Base-by-base conservation (phyloP, 2,888 invertebrate species). In the Xanthia icteritia region DNA sequence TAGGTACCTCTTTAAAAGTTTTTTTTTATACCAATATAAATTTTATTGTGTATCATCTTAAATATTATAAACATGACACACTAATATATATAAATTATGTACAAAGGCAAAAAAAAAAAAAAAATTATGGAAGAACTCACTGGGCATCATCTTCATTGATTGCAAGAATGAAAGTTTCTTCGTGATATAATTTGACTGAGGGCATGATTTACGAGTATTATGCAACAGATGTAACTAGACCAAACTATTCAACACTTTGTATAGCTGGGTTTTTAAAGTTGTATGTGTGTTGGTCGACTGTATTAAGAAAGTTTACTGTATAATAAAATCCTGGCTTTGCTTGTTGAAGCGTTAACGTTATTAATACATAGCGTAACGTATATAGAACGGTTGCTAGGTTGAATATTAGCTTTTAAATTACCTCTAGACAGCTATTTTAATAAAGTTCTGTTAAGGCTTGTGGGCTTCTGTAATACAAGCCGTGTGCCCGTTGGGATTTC, bases 371-470 rank as follows among this genome's bases (percentile, higher is more conserved):
- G 63, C 58, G 54, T 80, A 68, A 76, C 31, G 27, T 58, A 65
- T 58, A 77, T 75, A 77, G 51, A 79, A 70, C 58, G 54, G 70
- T 61, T 76, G 60, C 71, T 71, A 56, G 67, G 63, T 82, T 67
- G 58, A 74, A 81, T 87, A 87, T 86, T 78, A 80, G 76, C 66
- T 74, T 27, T 69, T 58, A 79, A 86, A 78, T 75, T 71, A 72
- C 72, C 60, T 66, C 65, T 51, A 76, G 42, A 48, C 71, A 66
- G 54, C 13, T 54, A 13, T 80, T 75, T 84, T 84, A 80, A 72
- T 82, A 74, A 66, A 39, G 51, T 67, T 65, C 11, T 75, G 70
- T 67, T 75, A 77, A 31, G 13, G 39, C 42, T 36, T 56, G 56
- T 45, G 31, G 23, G 51, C 5, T 60, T n/a, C 20, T 51, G 20